Base-by-base conservation (phyloP, 37 sponge, comb jelly and placozoan species). In the Tethya wilhelma region DNA sequence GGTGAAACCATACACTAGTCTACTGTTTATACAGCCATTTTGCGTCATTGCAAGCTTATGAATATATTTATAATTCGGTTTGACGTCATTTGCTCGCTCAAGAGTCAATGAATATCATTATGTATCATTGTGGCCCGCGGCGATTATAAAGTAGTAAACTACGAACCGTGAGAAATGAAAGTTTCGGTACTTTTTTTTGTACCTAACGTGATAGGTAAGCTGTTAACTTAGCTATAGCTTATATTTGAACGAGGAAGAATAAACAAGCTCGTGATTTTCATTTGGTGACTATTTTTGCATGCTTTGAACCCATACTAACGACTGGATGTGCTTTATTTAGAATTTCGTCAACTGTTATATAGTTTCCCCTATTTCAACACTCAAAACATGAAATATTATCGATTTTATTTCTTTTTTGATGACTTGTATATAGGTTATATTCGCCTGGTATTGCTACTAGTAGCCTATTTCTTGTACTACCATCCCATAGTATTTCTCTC, bases 121-220 rank as follows among this genome's bases (percentile, higher is more conserved):
- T n/a, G n/a, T n/a, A n/a, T n/a, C n/a, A n/a, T n/a, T n/a, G n/a
- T 11, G 11, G 22, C 70, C 44, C 25, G 2, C 30, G 44, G 4
- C n/a, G n/a, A n/a, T n/a, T n/a, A n/a, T n/a, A n/a, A n/a, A n/a
- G n/a, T n/a, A n/a, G n/a, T n/a, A n/a, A n/a, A n/a, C n/a, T n/a
- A n/a, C n/a, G n/a, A n/a, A n/a, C n/a, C n/a, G n/a, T n/a, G n/a
- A 6, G 44, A 4, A 45, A 80, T 68, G 80, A 53, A 53, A 2
- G 22, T 11, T 5, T 73, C 74, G 5, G 84, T 87, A 9, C 79
- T 81, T n/a, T 32, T 83, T 23, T 92, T 84, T 74, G 70, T 87
- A 2, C 92, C 92, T 2, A 92, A 92, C 49, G 11, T 92, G 29
- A 92, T 92, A 56, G 92, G 92, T 87, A 69, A 79, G 85, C 72